Conservation (phyloP, 2,888 invertebrate species). For the Drosophila stalkeri region DNA sequence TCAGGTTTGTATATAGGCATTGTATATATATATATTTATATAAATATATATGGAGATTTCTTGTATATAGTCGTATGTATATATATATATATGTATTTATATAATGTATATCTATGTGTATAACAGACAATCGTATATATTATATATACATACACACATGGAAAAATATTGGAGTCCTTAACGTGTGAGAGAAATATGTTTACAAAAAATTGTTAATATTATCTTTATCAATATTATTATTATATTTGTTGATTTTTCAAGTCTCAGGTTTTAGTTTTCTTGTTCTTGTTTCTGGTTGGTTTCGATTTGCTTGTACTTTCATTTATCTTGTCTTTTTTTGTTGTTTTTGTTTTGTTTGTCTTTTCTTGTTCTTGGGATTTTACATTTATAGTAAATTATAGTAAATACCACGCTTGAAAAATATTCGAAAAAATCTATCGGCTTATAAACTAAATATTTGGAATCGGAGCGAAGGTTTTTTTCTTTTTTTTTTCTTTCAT, state of each 20-base stretch:
- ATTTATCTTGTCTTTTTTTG: slow-evolving; percentile 37
- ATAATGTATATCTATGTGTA: slow-evolving; percentile 59
- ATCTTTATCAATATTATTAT: slow-evolving; percentile 15
- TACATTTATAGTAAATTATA: slow-evolving; percentile 30
- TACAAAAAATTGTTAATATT: slow-evolving; percentile 49
- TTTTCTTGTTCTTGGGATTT: slow-evolving; percentile 28
- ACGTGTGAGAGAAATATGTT: slow-evolving; percentile 58
- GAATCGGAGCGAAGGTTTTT: slow-evolving; percentile 75
- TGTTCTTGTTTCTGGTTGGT: slow-evolving; percentile 60
- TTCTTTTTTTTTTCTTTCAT: background rate
- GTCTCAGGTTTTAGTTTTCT: slow-evolving; percentile 64
- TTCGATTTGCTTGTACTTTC: slow-evolving; percentile 62
- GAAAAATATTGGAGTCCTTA: slow-evolving; percentile 68
- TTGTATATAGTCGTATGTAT: slow-evolving; percentile 61
- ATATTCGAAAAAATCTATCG: slow-evolving; percentile 52
- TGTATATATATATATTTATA: slow-evolving; percentile 30
- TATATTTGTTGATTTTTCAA: slow-evolving; percentile 44
- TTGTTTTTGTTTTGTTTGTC: slow-evolving; percentile 31
- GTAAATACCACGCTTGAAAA: slow-evolving; percentile 62
- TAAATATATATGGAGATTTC: slow-evolving; percentile 55
- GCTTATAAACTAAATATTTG: slow-evolving; percentile 74
- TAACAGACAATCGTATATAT: slow-evolving; percentile 61
- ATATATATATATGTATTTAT: slow-evolving; percentile 38
- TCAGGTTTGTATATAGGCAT: slow-evolving; percentile 59
- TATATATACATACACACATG: slow-evolving; percentile 50